A percentile compares a stretch with the other conserved stretches of the same genome.
phyloP scores from a whole-genome alignment of 1,140 invertebrate genomes.

The Polypedilum vanderplanki region DNA sequence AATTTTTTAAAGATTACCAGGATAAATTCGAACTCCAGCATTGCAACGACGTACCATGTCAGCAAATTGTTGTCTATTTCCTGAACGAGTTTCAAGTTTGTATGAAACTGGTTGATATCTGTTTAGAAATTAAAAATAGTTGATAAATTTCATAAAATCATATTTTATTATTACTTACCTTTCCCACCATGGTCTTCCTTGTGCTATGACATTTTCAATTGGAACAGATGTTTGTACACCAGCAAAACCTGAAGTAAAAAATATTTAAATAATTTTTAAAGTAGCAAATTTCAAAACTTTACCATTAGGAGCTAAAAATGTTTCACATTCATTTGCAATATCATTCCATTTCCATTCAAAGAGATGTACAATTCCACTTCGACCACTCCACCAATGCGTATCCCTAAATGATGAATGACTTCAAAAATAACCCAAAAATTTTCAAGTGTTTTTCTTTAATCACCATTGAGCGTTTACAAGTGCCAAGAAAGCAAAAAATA shows the following conservation, averaged over 20 bases:
- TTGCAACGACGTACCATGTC: constrained; percentile 73
- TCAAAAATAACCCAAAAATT: neutral
- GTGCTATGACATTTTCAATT: constrained; percentile 44
- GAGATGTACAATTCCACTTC: constrained; percentile 60
- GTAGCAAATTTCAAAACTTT: too few species aligned
- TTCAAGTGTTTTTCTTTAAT: neutral
- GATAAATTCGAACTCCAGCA: constrained; percentile 65
- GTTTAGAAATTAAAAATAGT: too few species aligned
- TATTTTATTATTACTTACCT: too few species aligned
- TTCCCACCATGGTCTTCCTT: constrained; percentile 65
- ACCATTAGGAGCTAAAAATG: constrained; percentile 63
- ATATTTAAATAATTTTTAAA: too few species aligned
- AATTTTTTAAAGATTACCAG: constrained; percentile 36
- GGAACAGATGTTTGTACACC: constrained; percentile 70
- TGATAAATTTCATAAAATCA: neutral
- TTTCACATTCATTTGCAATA: constrained; percentile 73
- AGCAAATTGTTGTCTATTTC: constrained; percentile 61
- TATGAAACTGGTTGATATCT: constrained; percentile 59
- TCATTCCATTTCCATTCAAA: constrained; percentile 79
- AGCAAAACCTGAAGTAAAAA: too few species aligned
- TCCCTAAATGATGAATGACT: neutral
- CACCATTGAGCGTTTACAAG: neutral
- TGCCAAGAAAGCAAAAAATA: neutral
- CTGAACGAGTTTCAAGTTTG: constrained; percentile 60
- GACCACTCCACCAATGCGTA: constrained; percentile 37